phyloP scores from a whole-genome alignment of 2,113 vertebrate genomes.

The Erythrocebus patas region DNA sequence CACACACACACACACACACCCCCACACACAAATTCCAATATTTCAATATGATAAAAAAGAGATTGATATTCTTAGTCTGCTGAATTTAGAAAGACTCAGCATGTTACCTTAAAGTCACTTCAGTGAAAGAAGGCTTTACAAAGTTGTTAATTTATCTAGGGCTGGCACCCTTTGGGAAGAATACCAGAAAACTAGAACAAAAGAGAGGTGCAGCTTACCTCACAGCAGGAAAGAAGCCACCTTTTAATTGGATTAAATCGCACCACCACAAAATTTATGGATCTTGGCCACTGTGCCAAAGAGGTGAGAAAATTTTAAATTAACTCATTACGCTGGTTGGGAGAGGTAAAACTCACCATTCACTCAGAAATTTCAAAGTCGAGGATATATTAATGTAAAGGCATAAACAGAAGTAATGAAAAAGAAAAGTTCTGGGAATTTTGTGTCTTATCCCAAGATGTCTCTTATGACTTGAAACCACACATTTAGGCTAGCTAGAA shows the following conservation, averaged over 20 bases:
- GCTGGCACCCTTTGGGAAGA: slow-evolving; percentile 56
- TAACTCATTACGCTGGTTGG: slow-evolving; percentile 50
- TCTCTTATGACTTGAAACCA: background rate
- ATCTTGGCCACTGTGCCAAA: slow-evolving; percentile 63
- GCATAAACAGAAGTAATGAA: background rate
- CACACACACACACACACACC: too few relatives aligned
- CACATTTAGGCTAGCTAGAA: background rate
- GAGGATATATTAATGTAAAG: slow-evolving; percentile 23
- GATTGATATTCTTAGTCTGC: background rate
- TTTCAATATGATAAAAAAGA: background rate
- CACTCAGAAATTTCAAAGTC: slow-evolving; percentile 37
- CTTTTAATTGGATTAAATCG: slow-evolving; percentile 73
- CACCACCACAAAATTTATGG: slow-evolving; percentile 68
- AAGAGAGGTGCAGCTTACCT: slow-evolving; percentile 66
- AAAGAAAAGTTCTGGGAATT: slow-evolving; percentile 33
- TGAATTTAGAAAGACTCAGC: slow-evolving; percentile 55
- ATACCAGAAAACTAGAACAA: slow-evolving; percentile 67
- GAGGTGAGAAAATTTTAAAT: slow-evolving; percentile 71
- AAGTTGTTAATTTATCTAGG: slow-evolving; percentile 72
- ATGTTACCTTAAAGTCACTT: slow-evolving; percentile 53
- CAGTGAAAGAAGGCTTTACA: slow-evolving; percentile 53
- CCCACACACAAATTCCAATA: background rate
- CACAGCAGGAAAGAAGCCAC: slow-evolving; percentile 59
- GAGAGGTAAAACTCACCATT: slow-evolving; percentile 47
- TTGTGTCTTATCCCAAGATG: background rate